A percentile compares a stretch with the other conserved stretches of the same genome.
Evolutionary conservation across 2,888 invertebrate genomes (phyloP).

Genomic region (Crepidodera aurea): DNA sequence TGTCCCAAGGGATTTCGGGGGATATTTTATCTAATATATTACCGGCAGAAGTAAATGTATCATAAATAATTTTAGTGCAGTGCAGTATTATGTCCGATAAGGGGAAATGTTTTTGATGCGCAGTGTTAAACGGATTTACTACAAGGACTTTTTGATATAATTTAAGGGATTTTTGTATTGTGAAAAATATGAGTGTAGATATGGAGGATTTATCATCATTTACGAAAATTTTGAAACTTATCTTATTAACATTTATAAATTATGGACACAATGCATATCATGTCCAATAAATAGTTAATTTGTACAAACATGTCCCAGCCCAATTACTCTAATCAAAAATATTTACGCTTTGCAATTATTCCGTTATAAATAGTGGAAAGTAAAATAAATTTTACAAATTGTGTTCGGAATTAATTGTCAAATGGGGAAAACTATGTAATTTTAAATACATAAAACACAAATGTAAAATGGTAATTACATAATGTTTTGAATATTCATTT

Average conservation of each 20-base stretch:
- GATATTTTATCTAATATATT: conserved; percentile 54
- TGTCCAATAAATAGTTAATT: no score
- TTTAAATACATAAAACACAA: neutral
- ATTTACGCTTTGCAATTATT: no score
- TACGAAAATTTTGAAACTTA: no score
- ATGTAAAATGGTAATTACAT: neutral
- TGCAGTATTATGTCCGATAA: conserved; percentile 8
- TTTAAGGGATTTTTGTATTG: neutral
- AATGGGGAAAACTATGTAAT: neutral
- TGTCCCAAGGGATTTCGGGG: conserved; percentile 55
- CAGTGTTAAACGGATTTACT: conserved; percentile 3
- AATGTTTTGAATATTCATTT: no score
- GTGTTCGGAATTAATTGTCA: neutral
- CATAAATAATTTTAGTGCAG: conserved; percentile 44
- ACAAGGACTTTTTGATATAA: neutral
- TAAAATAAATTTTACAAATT: neutral
- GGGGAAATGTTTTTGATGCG: conserved; percentile 15
- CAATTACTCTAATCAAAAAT: neutral
- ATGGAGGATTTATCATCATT: no score
- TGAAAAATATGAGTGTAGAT: no score
- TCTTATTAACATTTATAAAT: no score
- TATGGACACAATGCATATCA: no score
- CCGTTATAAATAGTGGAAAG: no score
- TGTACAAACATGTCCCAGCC: neutral
- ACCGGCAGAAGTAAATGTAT: conserved; percentile 48